Evolutionary conservation across 2,113 vertebrate genomes (phyloP), one percentile per base, ranked within the genome.

Genomic region (Oreamnos americanus): DNA sequence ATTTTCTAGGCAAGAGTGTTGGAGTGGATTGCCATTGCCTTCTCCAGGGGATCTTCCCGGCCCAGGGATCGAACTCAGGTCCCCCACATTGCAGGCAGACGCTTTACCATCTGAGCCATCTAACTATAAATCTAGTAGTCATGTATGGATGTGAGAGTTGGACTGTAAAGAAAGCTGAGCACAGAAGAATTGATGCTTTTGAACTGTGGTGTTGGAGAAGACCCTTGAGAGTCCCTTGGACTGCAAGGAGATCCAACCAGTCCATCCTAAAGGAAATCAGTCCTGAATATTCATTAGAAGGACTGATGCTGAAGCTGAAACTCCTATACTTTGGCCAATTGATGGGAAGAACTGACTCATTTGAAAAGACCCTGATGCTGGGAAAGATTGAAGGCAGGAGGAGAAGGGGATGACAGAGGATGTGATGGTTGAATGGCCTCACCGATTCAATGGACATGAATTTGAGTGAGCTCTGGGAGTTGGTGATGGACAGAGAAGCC

Each of bases 81-180:
- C 58, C 30, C 58, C 26, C 0, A 0, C 13, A 30, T 30, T 60
- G 13, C 58, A 30, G 58, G 13, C 58, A 60, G 28, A 60, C 0
- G 28, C 60, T 62, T 62, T 62, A 62, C 60, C 12, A 2, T 15
- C 28, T 62, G 6, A 62, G 13, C 28, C 60, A 1, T 74, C 7
- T 36, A 25, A 47, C n/a, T 53, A 3, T 33, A 87, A 62, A 25
- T 58, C 23, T 11, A 71, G 19, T 71, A 6, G 67, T 71, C 67
- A 39, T 36, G n/a, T 71, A 23, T 71, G n/a, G n/a, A 71, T 71
- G n/a, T 71, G 67, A 71, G 67, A 64, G 15, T n/a, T 71, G 67
- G 9, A 71, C n/a, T 71, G 12, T 71, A 36, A 71, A 71, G 67
- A 71, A 36, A 71, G 67, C 10, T 71, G 67, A 71, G 67, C n/a